Evolutionary conservation across 2,888 invertebrate species (phyloP).

Genomic region (Hololepta plana): DNA sequence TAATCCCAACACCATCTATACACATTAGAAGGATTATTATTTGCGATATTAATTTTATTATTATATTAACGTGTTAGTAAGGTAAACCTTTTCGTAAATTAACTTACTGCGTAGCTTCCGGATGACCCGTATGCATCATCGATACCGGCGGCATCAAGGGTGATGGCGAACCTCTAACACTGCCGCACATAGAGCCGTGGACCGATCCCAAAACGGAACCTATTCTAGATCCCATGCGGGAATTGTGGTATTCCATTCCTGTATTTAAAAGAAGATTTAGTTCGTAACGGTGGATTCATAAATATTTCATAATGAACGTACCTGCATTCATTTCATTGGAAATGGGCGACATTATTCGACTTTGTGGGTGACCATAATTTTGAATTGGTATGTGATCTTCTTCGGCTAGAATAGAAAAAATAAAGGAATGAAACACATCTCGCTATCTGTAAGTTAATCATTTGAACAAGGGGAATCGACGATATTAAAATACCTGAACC

Average conservation of each 20-base stretch:
- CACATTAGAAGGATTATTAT: constrained; percentile 7
- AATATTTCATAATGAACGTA: constrained; percentile 4
- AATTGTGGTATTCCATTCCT: constrained; percentile 22
- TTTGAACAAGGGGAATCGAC: not conserved
- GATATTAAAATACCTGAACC: constrained; percentile 4
- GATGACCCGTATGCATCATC: constrained; percentile 21
- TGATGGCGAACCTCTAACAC: constrained; percentile 24
- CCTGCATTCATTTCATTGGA: constrained; percentile 36
- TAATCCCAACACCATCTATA: constrained; percentile 29
- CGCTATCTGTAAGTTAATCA: too few species aligned
- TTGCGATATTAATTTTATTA: constrained; percentile 5
- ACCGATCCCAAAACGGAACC: constrained; percentile 25
- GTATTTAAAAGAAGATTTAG: constrained; percentile 4
- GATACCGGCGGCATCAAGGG: constrained; percentile 25
- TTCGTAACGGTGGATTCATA: constrained; percentile 2
- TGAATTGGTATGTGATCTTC: constrained; percentile 43
- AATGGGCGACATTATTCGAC: constrained; percentile 24
- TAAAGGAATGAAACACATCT: constrained; percentile 6
- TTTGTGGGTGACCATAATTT: constrained; percentile 18
- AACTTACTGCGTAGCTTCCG: constrained; percentile 24
- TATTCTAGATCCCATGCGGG: constrained; percentile 23
- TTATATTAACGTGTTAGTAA: not conserved
- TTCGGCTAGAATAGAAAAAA: constrained; percentile 39
- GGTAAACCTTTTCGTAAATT: not conserved
- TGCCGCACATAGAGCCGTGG: constrained; percentile 20